Evolutionary conservation across 37 sponge, comb jelly and placozoan genomes (phyloP).

Genomic region (Mnemiopsis leidyi): DNA sequence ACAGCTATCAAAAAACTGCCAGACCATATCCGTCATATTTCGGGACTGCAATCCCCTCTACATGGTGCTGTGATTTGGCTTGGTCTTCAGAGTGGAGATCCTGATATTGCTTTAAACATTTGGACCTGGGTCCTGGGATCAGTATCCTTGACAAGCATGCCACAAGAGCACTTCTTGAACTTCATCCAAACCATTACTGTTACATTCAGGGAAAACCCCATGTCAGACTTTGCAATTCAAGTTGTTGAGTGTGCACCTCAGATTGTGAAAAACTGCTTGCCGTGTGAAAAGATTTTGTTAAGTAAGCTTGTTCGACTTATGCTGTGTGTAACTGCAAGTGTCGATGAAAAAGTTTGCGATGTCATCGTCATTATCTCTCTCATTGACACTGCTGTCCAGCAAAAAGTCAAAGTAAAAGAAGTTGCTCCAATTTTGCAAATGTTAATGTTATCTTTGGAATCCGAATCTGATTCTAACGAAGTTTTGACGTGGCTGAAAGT

Average conservation of each 20-base stretch:
- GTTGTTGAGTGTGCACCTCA: constrained; percentile 14
- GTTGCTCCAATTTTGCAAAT: background rate
- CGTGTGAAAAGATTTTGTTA: constrained; percentile 23
- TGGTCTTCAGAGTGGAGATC: background rate
- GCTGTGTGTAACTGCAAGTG: constrained; percentile 27
- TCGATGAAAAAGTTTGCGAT: background rate
- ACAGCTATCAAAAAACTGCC: background rate
- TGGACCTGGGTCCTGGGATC: constrained; percentile 56
- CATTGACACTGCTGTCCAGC: background rate
- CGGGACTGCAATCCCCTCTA: constrained; percentile 25
- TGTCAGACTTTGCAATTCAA: background rate
- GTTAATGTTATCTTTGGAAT: background rate
- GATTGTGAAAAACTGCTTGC: background rate
- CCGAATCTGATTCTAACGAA: background rate
- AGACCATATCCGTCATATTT: background rate
- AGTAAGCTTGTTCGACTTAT: background rate
- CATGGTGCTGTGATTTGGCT: constrained; percentile 43
- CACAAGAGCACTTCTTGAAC: background rate
- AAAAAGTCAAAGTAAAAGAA: constrained; percentile 9
- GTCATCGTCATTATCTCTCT: background rate
- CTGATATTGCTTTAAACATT: background rate
- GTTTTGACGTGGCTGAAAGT: background rate
- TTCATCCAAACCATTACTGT: background rate
- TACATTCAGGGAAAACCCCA: background rate
- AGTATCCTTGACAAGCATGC: background rate